Conservation (phyloP, 2,797 vertebrate species). For the Enteromius viviparus region DNA sequence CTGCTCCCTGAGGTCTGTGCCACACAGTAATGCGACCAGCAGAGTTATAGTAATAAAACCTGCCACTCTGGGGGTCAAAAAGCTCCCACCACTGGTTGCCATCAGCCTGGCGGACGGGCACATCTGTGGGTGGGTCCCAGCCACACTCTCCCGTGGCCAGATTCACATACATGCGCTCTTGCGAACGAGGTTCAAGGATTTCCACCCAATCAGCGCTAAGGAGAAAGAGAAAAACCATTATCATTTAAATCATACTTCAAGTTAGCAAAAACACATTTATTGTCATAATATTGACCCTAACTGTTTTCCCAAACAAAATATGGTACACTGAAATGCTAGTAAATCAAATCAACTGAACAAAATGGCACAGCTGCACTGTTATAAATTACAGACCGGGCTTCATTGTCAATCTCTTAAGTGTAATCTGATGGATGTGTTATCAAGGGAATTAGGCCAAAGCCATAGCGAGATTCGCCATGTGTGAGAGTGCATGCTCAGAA, state of each 20-base stretch:
- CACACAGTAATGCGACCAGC: conserved; percentile 84
- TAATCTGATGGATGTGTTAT: conserved; percentile 40
- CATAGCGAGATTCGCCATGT: conserved; percentile 42
- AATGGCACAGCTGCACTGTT: neutral
- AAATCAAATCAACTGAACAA: conserved; percentile 5
- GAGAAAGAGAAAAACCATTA: neutral
- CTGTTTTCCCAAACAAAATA: conserved; percentile 21
- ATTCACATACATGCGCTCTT: conserved; percentile 91
- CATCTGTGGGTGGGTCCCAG: conserved; percentile 85
- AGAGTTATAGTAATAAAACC: conserved; percentile 94
- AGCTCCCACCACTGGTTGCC: conserved; percentile 95
- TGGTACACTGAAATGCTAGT: conserved; percentile 1
- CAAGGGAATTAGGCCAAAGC: conserved; percentile 45
- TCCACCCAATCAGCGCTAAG: conserved; percentile 91
- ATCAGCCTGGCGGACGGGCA: conserved; percentile 83
- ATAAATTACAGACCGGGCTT: conserved; percentile 20
- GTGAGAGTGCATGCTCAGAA: conserved; percentile 46
- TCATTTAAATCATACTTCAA: neutral
- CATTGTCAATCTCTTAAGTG: conserved; percentile 35
- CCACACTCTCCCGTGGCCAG: conserved; percentile 86
- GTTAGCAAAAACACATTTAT: neutral
- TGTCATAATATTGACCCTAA: neutral
- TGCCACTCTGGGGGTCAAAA: conserved; percentile 85
- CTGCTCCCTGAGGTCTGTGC: conserved; percentile 88
- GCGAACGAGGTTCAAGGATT: conserved; percentile 90